A percentile compares a stretch with the other conserved stretches of the same genome.
Evolutionary conservation across 30 jellyfish, hydroid and myxozoan genomes (phyloP).

Genomic region (Pseudorhiza aurosa): DNA sequence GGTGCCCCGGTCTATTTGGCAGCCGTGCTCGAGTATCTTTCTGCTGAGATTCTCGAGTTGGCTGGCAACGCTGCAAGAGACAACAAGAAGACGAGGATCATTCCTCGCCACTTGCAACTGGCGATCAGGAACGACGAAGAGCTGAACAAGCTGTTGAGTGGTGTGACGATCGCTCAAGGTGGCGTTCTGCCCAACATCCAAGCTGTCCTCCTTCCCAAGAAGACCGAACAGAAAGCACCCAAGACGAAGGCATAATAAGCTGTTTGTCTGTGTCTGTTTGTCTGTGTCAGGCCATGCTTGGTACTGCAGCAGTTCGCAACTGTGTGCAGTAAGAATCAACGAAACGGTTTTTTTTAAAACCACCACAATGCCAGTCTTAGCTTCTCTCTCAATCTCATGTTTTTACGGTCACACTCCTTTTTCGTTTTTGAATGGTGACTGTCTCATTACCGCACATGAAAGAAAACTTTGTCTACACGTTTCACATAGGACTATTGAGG

Average conservation of each 20-base stretch:
- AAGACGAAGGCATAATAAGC: not conserved
- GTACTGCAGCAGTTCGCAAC: not conserved
- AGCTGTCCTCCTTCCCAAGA: slow-evolving; percentile 95
- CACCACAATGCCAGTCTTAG: slow-evolving; percentile 16
- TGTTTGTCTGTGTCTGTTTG: too few species aligned
- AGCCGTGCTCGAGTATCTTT: slow-evolving; percentile 90
- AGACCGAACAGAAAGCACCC: slow-evolving; percentile 53
- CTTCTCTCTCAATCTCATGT: too few species aligned
- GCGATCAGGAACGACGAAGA: slow-evolving; percentile 98
- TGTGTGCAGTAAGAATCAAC: too few species aligned
- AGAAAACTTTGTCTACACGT: too few species aligned
- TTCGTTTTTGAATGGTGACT: too few species aligned
- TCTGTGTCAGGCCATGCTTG: not conserved
- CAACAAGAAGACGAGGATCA: slow-evolving; percentile 83
- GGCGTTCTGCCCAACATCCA: slow-evolving; percentile 96
- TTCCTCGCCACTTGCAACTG: slow-evolving; percentile 92
- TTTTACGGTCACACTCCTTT: too few species aligned
- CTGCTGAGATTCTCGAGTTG: slow-evolving; percentile 94
- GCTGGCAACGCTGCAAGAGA: slow-evolving; percentile 99
- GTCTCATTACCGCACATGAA: not conserved
- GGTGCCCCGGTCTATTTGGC: slow-evolving; percentile 97
- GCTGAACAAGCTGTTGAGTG: slow-evolving; percentile 85
- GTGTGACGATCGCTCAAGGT: slow-evolving; percentile 97
- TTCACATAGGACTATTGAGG: too few species aligned
- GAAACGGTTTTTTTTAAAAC: slow-evolving; percentile 28